phyloP scores from a whole-genome alignment of 2,888 invertebrate genomes.

The Labia minor region DNA sequence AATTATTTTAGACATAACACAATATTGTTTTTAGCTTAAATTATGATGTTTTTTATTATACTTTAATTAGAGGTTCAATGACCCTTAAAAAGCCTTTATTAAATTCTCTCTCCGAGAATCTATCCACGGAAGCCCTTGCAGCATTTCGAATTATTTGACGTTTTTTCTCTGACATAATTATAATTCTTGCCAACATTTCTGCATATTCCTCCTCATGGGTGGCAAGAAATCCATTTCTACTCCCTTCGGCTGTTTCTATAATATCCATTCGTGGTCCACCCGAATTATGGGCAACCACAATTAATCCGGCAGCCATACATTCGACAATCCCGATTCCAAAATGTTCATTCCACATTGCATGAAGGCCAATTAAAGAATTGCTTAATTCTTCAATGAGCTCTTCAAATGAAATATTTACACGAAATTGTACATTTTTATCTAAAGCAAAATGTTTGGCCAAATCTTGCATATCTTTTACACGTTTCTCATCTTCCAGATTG shows the following conservation, averaged over 20 bases:
- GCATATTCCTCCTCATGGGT: constrained; percentile 69
- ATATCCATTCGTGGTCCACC: constrained; percentile 89
- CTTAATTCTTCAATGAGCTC: constrained; percentile 62
- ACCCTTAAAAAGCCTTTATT: constrained; percentile 67
- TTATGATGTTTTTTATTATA: too few relatives aligned
- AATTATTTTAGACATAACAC: too few relatives aligned
- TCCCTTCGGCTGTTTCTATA: constrained; percentile 59
- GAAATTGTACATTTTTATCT: constrained; percentile 76
- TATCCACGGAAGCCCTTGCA: constrained; percentile 76
- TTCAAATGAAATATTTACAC: constrained; percentile 72
- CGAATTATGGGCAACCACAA: constrained; percentile 85
- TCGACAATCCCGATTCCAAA: constrained; percentile 98
- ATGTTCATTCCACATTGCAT: constrained; percentile 99
- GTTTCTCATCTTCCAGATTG: constrained; percentile 63
- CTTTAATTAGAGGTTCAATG: constrained; percentile 51
- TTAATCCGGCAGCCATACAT: constrained; percentile 92
- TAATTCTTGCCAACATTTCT: constrained; percentile 53
- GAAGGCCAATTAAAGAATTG: constrained; percentile 68
- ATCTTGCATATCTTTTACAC: constrained; percentile 73
- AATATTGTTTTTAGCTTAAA: too few relatives aligned
- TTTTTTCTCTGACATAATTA: constrained; percentile 47
- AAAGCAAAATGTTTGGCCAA: constrained; percentile 72
- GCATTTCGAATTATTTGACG: constrained; percentile 54
- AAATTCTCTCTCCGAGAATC: constrained; percentile 78
- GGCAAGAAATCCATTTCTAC: constrained; percentile 73